A percentile compares a stretch with the other conserved stretches of the same genome.
Conservation (phyloP, 30 jellyfish, hydroid and myxozoan genomes). For the Turritopsis rubra region DNA sequence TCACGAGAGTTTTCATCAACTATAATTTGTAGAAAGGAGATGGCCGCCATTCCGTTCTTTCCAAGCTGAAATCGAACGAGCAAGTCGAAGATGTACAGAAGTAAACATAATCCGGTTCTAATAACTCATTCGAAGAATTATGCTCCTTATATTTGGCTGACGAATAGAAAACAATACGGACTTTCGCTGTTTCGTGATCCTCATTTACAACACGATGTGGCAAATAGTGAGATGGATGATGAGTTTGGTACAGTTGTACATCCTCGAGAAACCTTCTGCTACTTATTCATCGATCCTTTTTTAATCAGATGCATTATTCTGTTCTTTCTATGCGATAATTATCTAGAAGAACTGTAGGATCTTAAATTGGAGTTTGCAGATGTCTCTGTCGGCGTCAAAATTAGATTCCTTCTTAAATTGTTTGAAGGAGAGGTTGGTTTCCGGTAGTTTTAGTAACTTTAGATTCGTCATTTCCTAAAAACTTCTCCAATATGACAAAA, state of each 20-base stretch:
- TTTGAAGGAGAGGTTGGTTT: no score
- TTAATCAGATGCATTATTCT: no score
- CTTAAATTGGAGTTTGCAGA: no score
- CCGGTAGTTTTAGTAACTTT: no score
- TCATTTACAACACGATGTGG: conserved; percentile 14
- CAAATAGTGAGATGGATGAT: not conserved
- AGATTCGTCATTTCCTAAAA: not conserved
- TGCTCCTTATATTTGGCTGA: conserved; percentile 2
- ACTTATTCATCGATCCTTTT: not conserved
- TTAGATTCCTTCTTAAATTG: no score
- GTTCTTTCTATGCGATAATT: no score
- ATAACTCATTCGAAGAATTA: not conserved
- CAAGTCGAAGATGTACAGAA: not conserved
- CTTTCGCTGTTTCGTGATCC: conserved; percentile 11
- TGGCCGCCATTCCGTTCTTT: conserved; percentile 1
- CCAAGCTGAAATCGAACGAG: conserved; percentile 9
- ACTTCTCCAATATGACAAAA: not conserved
- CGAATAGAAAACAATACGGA: not conserved
- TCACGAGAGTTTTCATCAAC: not conserved
- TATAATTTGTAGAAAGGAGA: not conserved
- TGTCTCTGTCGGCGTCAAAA: no score
- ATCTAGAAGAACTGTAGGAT: no score
- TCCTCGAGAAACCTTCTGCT: not conserved
- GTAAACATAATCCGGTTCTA: conserved; percentile 6
- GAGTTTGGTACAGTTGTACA: not conserved